Conservation (phyloP, 2,113 vertebrate species). For the Ctenomys sociabilis region DNA sequence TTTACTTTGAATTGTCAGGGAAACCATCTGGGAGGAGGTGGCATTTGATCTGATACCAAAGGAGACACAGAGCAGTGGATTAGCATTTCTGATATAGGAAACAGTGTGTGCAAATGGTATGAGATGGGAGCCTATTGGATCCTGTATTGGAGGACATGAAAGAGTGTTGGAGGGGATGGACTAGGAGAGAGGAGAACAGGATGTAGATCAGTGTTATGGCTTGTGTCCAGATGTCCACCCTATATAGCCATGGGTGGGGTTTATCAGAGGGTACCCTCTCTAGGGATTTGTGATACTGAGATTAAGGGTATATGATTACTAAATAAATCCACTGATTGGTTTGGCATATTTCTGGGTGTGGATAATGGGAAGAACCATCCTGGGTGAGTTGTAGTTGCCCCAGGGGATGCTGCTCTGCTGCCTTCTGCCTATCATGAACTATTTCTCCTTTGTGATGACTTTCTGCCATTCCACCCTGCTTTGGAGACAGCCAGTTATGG, state of each 20-base stretch:
- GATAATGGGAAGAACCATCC: background rate
- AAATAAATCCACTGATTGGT: background rate
- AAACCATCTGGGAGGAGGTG: constrained; percentile 1
- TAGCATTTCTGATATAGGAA: background rate
- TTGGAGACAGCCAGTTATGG: background rate
- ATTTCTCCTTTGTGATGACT: background rate
- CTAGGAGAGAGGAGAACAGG: background rate
- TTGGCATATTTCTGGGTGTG: background rate
- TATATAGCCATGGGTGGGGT: background rate
- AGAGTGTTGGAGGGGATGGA: background rate
- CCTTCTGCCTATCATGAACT: background rate
- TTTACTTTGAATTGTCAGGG: background rate
- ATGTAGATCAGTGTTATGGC: background rate
- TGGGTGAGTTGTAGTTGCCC: background rate
- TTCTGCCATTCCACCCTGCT: background rate
- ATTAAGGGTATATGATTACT: background rate
- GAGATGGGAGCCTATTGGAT: background rate
- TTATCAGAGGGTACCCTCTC: background rate
- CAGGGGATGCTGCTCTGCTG: background rate
- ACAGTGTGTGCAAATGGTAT: background rate
- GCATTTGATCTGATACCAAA: background rate
- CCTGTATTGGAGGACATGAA: background rate
- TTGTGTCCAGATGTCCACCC: background rate
- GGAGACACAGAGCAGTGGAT: background rate
- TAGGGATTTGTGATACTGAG: background rate